Base-by-base conservation (phyloP, 2,888 invertebrate genomes). In the Protophormia terraenovae region DNA sequence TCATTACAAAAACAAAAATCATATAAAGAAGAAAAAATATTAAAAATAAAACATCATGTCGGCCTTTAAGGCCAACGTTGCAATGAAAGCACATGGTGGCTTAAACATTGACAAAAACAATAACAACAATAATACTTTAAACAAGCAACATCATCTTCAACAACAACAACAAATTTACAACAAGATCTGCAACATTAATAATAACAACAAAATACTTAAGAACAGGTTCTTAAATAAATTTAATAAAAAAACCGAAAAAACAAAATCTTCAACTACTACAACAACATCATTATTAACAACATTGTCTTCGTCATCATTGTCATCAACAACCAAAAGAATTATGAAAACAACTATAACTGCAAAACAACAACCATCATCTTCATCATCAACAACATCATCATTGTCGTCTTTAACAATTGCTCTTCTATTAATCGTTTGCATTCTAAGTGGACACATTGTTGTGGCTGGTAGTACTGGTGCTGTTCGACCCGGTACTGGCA, bases 401-500 rank as follows among this genome's bases (percentile, higher is more conserved):
- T 83, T 80, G 64, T 72, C 83, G 38, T 79, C 86, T 78, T 71
- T 86, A 83, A 86, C 88, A 82, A 86, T 87, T 66, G 82, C 88
- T 86, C 87, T 89, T 84, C 87, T 90, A 83, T 83, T 90, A 86
- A 84, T 88, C 72, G 87, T 87, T 78, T 88, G 88, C 84, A 83
- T 87, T 81, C 73, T 89, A 67, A 87, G 88, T 83, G 88, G 79
- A 47, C 72, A 84, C 60, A 82, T 83, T 69, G 76, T 83, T 10
- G 67, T 87, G 45, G 89, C 87, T 35, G 88, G 88, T 60, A 88
- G 88, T 69, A 87, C 89, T 72, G 89, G 89, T 71, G 89, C 90
- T 53, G 89, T 90, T 10, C 90, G 93, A 76, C 90, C 92, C 71
- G 91, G 90, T 73, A 91, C 91, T 87, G 91, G 90, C 60, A 92